phyloP scores from a whole-genome alignment of 2,113 vertebrate species.

The Morphnarchus princeps region DNA sequence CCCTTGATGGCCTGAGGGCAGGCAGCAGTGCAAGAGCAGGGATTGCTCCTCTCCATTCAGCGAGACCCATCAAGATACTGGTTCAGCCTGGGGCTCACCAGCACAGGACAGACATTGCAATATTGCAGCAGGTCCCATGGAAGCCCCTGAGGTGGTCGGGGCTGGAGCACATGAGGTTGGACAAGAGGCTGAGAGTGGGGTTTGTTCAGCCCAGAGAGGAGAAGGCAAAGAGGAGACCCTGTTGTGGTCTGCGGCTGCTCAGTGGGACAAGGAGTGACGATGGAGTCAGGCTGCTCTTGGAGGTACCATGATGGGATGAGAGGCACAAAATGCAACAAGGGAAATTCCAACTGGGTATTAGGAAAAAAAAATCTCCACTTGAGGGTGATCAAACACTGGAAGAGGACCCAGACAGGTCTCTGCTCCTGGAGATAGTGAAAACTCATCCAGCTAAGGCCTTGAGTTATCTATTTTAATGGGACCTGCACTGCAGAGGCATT shows the following conservation, averaged over 20 bases:
- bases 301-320: neutral
- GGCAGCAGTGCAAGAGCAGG: neutral
- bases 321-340: neutral
- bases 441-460: neutral
- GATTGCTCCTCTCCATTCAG: neutral
- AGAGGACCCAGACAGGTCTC: neutral
- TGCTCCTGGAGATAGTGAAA: neutral
- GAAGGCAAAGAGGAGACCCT: neutral
- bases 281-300: neutral
- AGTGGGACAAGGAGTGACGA: neutral
- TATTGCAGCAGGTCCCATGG: neutral
- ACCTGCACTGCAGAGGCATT: neutral
- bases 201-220: neutral
- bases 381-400: neutral
- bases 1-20: neutral
- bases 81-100: neutral
- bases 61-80: neutral
- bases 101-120: neutral
- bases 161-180: neutral
- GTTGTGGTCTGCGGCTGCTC: neutral
- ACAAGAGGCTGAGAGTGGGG: neutral
- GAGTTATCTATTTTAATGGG: neutral
- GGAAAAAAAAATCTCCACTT: neutral
- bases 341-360: neutral
- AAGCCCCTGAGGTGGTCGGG: neutral